A percentile compares a stretch with the other conserved stretches of the same genome.
Evolutionary conservation across 2,888 invertebrate species (phyloP).

Genomic region (Meandrusa payeni): DNA sequence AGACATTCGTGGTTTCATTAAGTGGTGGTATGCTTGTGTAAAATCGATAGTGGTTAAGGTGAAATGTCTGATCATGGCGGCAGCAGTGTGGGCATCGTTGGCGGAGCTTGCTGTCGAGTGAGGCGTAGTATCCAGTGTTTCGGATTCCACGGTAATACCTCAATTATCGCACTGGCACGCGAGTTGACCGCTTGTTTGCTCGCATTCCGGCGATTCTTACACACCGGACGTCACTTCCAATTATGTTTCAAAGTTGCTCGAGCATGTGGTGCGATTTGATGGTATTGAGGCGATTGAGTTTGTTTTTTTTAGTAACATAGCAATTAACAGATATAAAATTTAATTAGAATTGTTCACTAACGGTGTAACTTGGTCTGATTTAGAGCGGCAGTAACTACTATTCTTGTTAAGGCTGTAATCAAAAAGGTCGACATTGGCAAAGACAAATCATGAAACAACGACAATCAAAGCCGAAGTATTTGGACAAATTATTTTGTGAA

Average conservation of each 20-base stretch:
- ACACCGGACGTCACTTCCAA: constrained; percentile 19
- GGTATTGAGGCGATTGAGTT: constrained; percentile 4
- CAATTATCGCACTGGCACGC: constrained; percentile 27
- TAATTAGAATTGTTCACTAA: constrained; percentile 7
- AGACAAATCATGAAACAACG: no score
- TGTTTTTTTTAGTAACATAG: constrained; percentile 6
- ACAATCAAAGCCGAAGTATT: no score
- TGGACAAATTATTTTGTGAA: no score
- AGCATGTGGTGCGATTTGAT: constrained; percentile 14
- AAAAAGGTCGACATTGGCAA: no score
- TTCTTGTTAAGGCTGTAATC: no score
- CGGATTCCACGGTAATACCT: constrained; percentile 66
- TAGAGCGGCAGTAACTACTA: no score
- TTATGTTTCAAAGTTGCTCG: constrained; percentile 18
- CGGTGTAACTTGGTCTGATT: no score
- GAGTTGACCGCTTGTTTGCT: constrained; percentile 11
- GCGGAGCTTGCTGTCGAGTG: constrained; percentile 68
- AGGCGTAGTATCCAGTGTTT: constrained; percentile 75
- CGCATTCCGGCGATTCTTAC: constrained; percentile 27
- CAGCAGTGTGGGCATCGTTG: constrained; percentile 58
- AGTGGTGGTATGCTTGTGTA: constrained; percentile 44
- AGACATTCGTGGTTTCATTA: constrained; percentile 14
- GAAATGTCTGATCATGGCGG: constrained; percentile 69
- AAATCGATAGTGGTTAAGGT: constrained; percentile 36
- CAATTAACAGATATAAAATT: constrained; percentile 10